A percentile compares a stretch with the other conserved stretches of the same genome.
Evolutionary conservation across 2,113 vertebrate genomes (phyloP).

Genomic region (Addax nasomaculatus): DNA sequence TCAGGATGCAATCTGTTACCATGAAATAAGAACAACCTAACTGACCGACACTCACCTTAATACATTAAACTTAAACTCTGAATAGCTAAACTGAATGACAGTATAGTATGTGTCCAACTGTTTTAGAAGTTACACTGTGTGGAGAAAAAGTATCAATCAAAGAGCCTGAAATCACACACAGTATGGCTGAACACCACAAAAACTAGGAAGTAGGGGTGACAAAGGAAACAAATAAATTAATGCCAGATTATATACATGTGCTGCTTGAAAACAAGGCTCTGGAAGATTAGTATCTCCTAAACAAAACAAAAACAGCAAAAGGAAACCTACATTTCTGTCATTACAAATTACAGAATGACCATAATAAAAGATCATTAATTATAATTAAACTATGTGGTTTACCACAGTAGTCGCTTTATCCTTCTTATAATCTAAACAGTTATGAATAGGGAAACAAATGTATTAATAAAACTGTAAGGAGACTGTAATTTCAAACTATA

Average conservation of each 20-base stretch:
- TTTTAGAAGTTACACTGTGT: background rate
- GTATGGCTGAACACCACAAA: background rate
- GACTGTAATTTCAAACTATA: background rate
- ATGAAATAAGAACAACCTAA: background rate
- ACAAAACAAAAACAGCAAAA: slow-evolving; percentile 10
- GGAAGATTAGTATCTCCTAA: background rate
- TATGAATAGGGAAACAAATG: background rate
- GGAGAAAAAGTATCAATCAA: background rate
- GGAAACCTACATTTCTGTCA: background rate
- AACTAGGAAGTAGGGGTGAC: background rate
- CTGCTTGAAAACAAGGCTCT: background rate
- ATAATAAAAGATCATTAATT: slow-evolving; percentile 14
- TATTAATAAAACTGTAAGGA: slow-evolving; percentile 24
- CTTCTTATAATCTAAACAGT: slow-evolving; percentile 4
- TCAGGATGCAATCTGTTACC: background rate
- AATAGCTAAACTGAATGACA: background rate
- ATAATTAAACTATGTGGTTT: background rate
- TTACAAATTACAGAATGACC: background rate
- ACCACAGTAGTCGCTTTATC: background rate
- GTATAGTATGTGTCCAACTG: background rate
- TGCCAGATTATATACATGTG: background rate
- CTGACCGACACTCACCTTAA: background rate
- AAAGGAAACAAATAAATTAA: background rate
- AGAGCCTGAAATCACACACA: background rate
- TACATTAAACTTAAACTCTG: background rate